phyloP scores from a whole-genome alignment of 2,113 vertebrate species.

The Balaeniceps rex region DNA sequence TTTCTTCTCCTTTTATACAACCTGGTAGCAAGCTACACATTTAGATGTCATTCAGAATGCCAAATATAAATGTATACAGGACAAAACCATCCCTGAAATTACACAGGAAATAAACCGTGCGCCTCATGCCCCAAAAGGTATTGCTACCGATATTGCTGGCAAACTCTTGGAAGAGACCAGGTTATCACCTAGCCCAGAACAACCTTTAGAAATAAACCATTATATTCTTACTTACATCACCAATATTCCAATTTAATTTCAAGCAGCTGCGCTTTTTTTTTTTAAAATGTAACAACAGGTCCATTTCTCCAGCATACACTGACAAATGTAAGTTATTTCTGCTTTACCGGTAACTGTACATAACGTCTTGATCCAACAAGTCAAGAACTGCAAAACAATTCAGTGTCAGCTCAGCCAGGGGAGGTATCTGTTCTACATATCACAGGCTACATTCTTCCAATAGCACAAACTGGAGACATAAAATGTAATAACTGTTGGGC shows the following conservation, averaged over 20 bases:
- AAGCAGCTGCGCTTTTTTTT: not conserved
- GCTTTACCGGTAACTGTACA: accelerated
- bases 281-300: not conserved
- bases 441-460: not conserved
- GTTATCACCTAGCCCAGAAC: not conserved
- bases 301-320: not conserved
- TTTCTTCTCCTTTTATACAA: not conserved
- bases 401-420: not conserved
- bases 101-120: not conserved
- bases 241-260: not conserved
- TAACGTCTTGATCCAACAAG: not conserved
- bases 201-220: not conserved
- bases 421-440: not conserved
- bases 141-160: not conserved
- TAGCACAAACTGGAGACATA: not conserved
- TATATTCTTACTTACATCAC: not conserved
- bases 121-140: not conserved
- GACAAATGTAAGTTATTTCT: not conserved
- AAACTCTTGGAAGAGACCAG: not conserved
- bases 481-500: not conserved
- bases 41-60: not conserved
- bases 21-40: not conserved
- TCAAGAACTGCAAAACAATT: not conserved
- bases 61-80: not conserved
- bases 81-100: not conserved